Percentiles rank a stretch among this genome's conserved stretches.
phyloP scores from a whole-genome alignment of 2,888 invertebrate species.

The Rhagonycha lutea region DNA sequence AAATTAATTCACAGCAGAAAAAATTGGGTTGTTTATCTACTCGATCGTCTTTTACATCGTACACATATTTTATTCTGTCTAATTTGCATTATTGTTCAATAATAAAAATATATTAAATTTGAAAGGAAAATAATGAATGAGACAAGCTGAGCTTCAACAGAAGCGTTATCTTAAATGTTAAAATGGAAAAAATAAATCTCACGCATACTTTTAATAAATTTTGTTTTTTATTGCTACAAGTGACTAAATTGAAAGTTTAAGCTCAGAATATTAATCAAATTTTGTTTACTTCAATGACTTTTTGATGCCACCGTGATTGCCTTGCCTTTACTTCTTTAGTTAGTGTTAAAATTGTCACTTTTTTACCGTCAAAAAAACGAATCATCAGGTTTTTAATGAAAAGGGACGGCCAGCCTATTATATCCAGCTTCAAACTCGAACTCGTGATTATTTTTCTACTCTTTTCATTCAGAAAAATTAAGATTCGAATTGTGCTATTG shows the following conservation, averaged over 20 bases:
- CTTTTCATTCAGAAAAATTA: no score
- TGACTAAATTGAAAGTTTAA: not conserved
- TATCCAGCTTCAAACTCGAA: no score
- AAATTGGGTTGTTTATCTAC: not conserved
- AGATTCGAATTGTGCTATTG: no score
- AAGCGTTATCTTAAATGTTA: not conserved
- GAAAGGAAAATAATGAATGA: not conserved
- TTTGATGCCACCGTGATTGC: not conserved
- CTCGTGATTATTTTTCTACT: no score
- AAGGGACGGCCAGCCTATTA: no score
- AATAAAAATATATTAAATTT: not conserved
- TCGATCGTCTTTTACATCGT: not conserved
- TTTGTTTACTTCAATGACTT: not conserved
- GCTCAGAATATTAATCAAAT: not conserved
- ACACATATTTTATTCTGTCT: not conserved
- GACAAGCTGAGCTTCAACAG: not conserved
- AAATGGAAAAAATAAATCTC: not conserved
- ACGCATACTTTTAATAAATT: not conserved
- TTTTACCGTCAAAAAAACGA: no score
- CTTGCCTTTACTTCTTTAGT: not conserved
- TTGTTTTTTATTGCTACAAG: not conserved
- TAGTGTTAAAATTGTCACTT: no score
- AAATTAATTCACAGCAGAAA: not conserved
- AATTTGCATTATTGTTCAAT: slow-evolving; percentile 3
- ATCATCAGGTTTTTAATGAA: no score